Percentiles rank a stretch among this genome's conserved stretches.
Evolutionary conservation across 2,797 vertebrate genomes (phyloP).

Genomic region (Labroides dimidiatus): DNA sequence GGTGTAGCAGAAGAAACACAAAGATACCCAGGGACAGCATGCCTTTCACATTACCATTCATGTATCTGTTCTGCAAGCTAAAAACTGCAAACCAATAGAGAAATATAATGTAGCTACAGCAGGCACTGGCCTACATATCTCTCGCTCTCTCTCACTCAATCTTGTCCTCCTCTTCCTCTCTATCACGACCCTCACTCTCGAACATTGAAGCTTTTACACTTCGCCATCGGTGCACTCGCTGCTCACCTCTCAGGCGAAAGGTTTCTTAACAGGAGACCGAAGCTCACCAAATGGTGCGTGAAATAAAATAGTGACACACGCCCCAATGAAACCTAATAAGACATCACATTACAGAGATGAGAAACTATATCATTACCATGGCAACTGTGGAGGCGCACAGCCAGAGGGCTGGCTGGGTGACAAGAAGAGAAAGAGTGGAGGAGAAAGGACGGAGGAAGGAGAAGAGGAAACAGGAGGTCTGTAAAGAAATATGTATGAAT

Average conservation of each 20-base stretch:
- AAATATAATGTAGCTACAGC: slow-evolving; percentile 31
- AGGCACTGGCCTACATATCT: slow-evolving; percentile 44
- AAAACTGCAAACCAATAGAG: slow-evolving; percentile 28
- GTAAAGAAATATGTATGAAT: slow-evolving; percentile 57
- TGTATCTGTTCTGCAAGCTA: slow-evolving; percentile 46
- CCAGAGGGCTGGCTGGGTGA: slow-evolving; percentile 77
- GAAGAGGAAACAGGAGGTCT: slow-evolving; percentile 46
- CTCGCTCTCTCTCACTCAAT: slow-evolving; percentile 42
- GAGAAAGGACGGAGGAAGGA: slow-evolving; percentile 58
- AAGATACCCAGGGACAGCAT: slow-evolving; percentile 47
- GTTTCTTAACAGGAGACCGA: slow-evolving; percentile 57
- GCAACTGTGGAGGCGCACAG: slow-evolving; percentile 79
- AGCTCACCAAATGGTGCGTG: slow-evolving; percentile 79
- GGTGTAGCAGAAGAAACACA: slow-evolving; percentile 46
- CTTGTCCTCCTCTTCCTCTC: slow-evolving; percentile 42
- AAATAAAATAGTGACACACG: slow-evolving; percentile 84
- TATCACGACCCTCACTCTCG: slow-evolving; percentile 37
- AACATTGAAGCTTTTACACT: slow-evolving; percentile 36
- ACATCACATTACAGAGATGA: slow-evolving; percentile 84
- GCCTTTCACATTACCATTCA: slow-evolving; percentile 43
- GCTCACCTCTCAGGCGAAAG: slow-evolving; percentile 64
- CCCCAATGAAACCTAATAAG: slow-evolving; percentile 82
- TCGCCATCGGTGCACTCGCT: slow-evolving; percentile 46
- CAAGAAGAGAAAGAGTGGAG: slow-evolving; percentile 67
- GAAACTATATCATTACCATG: slow-evolving; percentile 85